phyloP scores from a whole-genome alignment of 2,113 vertebrate genomes.

The Acinonyx jubatus region DNA sequence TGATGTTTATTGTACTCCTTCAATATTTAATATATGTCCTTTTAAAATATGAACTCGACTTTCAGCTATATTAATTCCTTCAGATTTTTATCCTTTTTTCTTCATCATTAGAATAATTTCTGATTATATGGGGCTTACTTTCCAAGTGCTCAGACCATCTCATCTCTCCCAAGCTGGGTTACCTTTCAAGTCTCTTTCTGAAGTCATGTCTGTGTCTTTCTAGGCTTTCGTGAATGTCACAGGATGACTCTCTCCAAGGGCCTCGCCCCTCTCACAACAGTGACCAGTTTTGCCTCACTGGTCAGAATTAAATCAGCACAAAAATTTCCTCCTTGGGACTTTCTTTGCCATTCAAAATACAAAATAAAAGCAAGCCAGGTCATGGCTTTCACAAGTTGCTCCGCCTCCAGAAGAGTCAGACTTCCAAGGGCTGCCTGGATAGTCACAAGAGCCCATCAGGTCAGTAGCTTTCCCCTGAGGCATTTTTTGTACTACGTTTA shows the following conservation, averaged over 20 bases:
- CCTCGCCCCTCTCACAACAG: not conserved
- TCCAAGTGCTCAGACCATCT: not conserved
- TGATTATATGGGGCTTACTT: not conserved
- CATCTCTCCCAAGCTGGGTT: not conserved
- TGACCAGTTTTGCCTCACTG: not conserved
- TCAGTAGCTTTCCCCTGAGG: not conserved
- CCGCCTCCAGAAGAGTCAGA: not conserved
- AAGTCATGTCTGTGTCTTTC: not conserved
- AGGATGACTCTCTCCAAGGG: not conserved
- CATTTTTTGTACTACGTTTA: not conserved
- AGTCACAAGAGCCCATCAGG: not conserved
- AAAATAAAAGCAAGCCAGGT: not conserved
- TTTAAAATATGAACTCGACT: constrained; percentile 30
- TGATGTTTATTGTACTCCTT: constrained; percentile 13
- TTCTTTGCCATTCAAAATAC: not conserved
- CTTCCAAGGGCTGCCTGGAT: not conserved
- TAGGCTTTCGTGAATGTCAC: not conserved
- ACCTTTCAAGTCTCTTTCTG: not conserved
- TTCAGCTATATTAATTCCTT: not conserved
- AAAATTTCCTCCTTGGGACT: not conserved
- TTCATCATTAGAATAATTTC: constrained; percentile 42
- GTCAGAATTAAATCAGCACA: not conserved
- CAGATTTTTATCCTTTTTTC: constrained; percentile 10
- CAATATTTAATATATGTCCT: constrained; percentile 38
- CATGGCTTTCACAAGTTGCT: not conserved